Base-by-base conservation (phyloP, 1,140 invertebrate species). In the Leucophenga varia region DNA sequence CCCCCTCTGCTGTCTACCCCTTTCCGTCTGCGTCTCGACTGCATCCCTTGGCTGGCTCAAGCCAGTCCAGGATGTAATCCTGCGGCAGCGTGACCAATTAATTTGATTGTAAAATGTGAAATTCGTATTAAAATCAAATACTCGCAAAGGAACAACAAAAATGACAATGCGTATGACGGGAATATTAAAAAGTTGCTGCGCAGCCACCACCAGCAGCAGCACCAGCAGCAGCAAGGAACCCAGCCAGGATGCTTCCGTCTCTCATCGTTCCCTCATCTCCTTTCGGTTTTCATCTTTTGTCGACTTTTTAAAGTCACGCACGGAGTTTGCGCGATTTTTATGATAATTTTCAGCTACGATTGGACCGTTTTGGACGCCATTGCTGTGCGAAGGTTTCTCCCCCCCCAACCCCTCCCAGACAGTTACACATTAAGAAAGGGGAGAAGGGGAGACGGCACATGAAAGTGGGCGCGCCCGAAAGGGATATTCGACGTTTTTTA, bases 91-190 rank as follows among this genome's bases (percentile, higher is more conserved):
- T 71, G 67, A 71, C 67, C 67, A 71, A 71, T 71, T 71, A 71
- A 71, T 71, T 71, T 71, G 67, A 71, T 71, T 71, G 67, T 71
- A 64, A 71, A 71, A 64, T 68, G 59, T 67, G 59, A 67, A 67
- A 67, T 67, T 68, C 55, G 64, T 70, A 71, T 71, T 71, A 71
- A 71, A 71, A 71, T 67, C 67, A 71, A 71, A 71, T 71, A 69
- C 64, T n/a, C n/a, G n/a, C n/a, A n/a, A n/a, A n/a, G n/a, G n/a
- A n/a, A n/a, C n/a, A 58, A 64, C 64, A 64, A 69, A 69, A 68
- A 64, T 64, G 60, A 68, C 64, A 59, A 58, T 47, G 61, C 54
- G 57, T 61, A 69, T 68, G 64, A 68, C 53, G 60, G 54, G 60
- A 68, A 68, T 68, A 68, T 69, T 69, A 68, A 68, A 64, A 64